phyloP scores from a whole-genome alignment of 2,888 invertebrate genomes.

The Cataglyphis rosenhaueri region DNA sequence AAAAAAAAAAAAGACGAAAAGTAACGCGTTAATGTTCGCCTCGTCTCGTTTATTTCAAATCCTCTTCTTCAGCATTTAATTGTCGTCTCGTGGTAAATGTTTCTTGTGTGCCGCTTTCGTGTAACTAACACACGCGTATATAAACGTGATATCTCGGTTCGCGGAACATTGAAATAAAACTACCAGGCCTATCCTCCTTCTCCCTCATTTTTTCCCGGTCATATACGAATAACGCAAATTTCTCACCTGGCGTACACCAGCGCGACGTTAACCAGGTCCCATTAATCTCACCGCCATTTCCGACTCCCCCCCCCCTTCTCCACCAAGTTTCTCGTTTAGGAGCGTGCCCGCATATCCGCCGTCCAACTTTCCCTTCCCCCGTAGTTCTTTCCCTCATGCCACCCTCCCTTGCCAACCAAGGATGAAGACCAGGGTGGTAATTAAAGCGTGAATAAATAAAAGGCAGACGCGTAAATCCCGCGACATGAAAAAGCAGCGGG shows the following conservation, averaged over 20 bases:
- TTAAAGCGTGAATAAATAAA: constrained; percentile 84
- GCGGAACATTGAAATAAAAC: constrained; percentile 47
- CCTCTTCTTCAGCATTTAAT: constrained; percentile 37
- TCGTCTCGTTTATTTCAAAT: constrained; percentile 55
- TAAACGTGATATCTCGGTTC: constrained; percentile 27
- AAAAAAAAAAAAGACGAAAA: constrained; percentile 34
- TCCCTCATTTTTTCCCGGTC: constrained; percentile 50
- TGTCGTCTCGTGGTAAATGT: constrained; percentile 40
- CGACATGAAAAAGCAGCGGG: constrained; percentile 64
- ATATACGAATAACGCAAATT: constrained; percentile 68
- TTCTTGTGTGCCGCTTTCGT: constrained; percentile 37
- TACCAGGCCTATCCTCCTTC: constrained; percentile 24
- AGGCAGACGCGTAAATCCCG: constrained; percentile 81
- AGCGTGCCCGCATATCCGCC: constrained; percentile 68
- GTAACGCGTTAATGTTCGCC: constrained; percentile 66
- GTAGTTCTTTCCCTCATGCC: constrained; percentile 24
- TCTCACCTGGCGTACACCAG: constrained; percentile 66
- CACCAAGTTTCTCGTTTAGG: constrained; percentile 82
- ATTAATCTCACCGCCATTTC: constrained; percentile 79
- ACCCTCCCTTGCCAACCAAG: constrained; percentile 51
- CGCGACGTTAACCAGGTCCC: constrained; percentile 79
- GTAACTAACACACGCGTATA: constrained; percentile 41
- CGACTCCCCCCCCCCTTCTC: not conserved
- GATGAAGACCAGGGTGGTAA: constrained; percentile 78
- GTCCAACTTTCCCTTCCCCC: constrained; percentile 34